Conservation (phyloP, 2,797 vertebrate species). For the Sarcophilus harrisii region DNA sequence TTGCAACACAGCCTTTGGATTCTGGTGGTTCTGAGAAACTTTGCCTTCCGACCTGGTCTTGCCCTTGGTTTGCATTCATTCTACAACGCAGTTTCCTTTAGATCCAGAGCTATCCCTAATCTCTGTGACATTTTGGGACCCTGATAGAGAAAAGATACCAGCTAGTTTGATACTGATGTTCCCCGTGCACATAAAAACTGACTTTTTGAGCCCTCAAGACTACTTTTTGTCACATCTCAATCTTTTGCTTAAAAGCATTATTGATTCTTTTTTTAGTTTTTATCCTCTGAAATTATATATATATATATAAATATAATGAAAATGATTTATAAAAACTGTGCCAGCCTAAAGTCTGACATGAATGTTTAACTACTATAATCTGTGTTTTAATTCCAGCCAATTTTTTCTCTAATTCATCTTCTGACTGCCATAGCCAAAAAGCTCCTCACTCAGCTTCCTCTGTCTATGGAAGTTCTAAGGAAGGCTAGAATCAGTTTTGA, state of each 20-base stretch:
- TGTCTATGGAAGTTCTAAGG: neutral
- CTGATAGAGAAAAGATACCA: neutral
- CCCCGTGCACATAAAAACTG: rapidly evolving
- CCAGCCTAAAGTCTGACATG: slow-evolving; percentile 13
- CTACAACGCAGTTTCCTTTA: neutral
- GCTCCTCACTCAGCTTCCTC: neutral
- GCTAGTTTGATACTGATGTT: rapidly evolving
- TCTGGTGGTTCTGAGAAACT: neutral
- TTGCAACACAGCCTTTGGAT: neutral
- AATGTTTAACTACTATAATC: neutral
- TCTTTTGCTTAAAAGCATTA: neutral
- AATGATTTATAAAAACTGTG: neutral
- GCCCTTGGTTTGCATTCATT: neutral
- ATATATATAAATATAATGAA: slow-evolving; percentile 21
- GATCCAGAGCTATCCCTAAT: neutral
- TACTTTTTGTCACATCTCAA: neutral
- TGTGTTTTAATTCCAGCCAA: neutral
- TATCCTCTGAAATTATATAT: slow-evolving; percentile 27
- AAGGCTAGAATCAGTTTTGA: neutral
- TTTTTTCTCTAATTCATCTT: slow-evolving; percentile 13
- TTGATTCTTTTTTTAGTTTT: neutral
- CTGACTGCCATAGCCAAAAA: neutral
- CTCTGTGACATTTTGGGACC: neutral
- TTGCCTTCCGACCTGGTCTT: neutral
- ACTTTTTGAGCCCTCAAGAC: neutral